A percentile compares a stretch with the other conserved stretches of the same genome.
Evolutionary conservation across 2,113 vertebrate species (phyloP).

Genomic region (Euleptes europaea): DNA sequence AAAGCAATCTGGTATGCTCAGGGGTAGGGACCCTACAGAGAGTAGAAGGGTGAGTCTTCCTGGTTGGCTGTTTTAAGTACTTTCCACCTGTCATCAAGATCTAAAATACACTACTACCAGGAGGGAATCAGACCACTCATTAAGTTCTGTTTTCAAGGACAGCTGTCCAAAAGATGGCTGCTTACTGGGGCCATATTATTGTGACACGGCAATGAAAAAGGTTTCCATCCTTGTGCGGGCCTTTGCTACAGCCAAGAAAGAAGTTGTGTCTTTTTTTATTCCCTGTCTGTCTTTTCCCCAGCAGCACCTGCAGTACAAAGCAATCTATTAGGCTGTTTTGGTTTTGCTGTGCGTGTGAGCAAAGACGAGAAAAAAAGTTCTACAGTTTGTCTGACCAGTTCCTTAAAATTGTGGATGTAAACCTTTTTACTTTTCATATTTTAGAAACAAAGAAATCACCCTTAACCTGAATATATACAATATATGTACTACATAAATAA

Average conservation of each 20-base stretch:
- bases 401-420: constrained; percentile 47
- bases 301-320: constrained; percentile 17
- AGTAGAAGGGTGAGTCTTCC: background rate
- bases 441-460: constrained; percentile 48
- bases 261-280: background rate
- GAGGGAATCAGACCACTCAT: background rate
- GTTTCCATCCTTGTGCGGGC: background rate
- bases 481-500: constrained; percentile 26
- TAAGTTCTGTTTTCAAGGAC: background rate
- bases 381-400: constrained; percentile 51
- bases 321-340: background rate
- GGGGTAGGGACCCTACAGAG: background rate
- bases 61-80: background rate
- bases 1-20: background rate
- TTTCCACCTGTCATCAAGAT: background rate
- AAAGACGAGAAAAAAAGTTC: constrained; percentile 41
- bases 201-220: background rate
- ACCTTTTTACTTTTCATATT: constrained; percentile 51
- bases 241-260: background rate
- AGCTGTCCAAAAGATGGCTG: background rate
- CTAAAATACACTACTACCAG: background rate
- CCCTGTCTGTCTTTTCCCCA: background rate
- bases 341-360: constrained; percentile 33
- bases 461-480: constrained; percentile 53
- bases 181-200: background rate